These are phyloP conservation scores for Jacana jacana DNA, from an alignment of 2,113 vertebrate genomes.

Conservation along the genomic window DNA sequence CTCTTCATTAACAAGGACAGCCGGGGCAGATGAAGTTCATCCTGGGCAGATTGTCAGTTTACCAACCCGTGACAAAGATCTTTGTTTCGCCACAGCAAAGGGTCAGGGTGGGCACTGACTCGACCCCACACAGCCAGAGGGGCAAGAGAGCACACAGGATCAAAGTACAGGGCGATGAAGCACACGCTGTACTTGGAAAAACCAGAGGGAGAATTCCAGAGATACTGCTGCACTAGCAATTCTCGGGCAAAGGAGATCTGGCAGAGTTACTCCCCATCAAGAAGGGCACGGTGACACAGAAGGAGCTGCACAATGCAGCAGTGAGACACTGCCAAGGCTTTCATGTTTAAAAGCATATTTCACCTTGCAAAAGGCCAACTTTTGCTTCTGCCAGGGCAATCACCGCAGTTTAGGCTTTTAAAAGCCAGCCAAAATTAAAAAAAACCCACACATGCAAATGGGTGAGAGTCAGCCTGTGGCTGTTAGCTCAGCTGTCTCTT, in stretches of 20 bases:
- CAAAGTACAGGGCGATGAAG: conserved; percentile 46
- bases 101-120: conserved; percentile 40
- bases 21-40: background rate
- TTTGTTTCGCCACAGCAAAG: background rate
- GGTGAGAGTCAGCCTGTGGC: background rate
- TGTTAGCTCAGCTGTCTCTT: background rate
- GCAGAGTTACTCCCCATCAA: conserved; percentile 11
- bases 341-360: conserved; percentile 52
- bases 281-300: conserved; percentile 62
- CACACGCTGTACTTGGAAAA: conserved; percentile 29
- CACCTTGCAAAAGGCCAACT: background rate
- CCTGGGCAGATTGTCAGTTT: conserved; percentile 1
- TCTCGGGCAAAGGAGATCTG: conserved; percentile 47
- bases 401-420: background rate
- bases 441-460: background rate
- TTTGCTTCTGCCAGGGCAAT: background rate
- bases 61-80: conserved; percentile 27
- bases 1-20: background rate
- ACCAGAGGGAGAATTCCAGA: conserved; percentile 12
- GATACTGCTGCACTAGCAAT: conserved; percentile 58
- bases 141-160: background rate
- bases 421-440: background rate
- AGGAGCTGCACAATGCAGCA: conserved; percentile 52
- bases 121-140: background rate
- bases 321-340: conserved; percentile 50